phyloP scores from a whole-genome alignment of 2,888 invertebrate genomes.

The Odiellus spinosus region DNA sequence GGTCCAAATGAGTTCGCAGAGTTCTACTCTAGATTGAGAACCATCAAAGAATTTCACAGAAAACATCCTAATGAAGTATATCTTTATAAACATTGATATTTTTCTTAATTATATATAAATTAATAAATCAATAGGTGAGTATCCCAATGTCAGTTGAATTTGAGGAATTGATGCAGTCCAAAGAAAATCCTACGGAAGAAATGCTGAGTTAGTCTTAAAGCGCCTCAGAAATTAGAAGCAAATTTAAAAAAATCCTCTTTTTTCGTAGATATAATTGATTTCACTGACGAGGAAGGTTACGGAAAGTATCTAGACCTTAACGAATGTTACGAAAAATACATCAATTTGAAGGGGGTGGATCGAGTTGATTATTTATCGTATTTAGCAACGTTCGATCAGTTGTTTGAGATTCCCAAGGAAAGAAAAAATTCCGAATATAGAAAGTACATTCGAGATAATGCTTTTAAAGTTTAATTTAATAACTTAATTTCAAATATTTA shows the following conservation, averaged over 20 bases:
- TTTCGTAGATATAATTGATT: constrained; percentile 44
- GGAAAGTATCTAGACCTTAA: constrained; percentile 95
- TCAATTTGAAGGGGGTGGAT: constrained; percentile 93
- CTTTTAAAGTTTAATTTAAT: no score
- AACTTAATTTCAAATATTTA: constrained; percentile 3
- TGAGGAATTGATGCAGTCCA: constrained; percentile 73
- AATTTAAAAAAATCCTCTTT: neutral
- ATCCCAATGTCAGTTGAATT: constrained; percentile 97
- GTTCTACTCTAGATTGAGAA: constrained; percentile 82
- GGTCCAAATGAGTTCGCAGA: constrained; percentile 98
- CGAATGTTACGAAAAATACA: constrained; percentile 85
- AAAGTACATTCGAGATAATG: constrained; percentile 48
- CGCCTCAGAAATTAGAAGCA: neutral
- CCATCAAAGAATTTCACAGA: constrained; percentile 89
- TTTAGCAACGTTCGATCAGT: constrained; percentile 78
- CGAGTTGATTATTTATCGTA: constrained; percentile 83
- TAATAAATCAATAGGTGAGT: constrained; percentile 45
- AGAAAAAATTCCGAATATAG: constrained; percentile 40
- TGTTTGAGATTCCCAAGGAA: constrained; percentile 78
- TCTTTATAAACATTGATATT: neutral
- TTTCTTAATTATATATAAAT: neutral
- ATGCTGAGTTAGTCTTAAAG: constrained; percentile 43
- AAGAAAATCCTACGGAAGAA: constrained; percentile 80
- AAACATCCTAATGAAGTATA: constrained; percentile 83
- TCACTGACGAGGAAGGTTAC: constrained; percentile 98